Evolutionary conservation across 2,888 invertebrate genomes (phyloP).

Genomic region (Nematopogon swammerdamellus): DNA sequence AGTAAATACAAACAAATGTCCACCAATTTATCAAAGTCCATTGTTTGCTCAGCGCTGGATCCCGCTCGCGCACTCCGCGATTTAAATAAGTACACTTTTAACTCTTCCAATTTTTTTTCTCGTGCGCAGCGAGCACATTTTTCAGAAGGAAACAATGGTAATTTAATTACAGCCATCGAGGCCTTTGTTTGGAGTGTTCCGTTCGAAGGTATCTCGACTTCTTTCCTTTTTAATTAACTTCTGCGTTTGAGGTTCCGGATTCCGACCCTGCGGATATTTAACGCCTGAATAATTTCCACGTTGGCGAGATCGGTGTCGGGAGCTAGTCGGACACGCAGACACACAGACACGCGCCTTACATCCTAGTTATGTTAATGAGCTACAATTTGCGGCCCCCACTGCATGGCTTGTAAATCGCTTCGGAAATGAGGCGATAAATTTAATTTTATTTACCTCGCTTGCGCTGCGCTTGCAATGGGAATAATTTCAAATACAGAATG

Average conservation of each 20-base stretch:
- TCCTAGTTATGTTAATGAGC: too few species aligned
- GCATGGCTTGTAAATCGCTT: too few species aligned
- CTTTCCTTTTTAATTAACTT: neutral
- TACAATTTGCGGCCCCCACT: too few species aligned
- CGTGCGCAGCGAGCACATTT: neutral
- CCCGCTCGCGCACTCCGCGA: neutral
- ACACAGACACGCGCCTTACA: too few species aligned
- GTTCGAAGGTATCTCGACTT: neutral
- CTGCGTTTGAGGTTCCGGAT: neutral
- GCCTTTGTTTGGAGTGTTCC: neutral
- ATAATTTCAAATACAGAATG: too few species aligned
- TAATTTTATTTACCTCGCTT: too few species aligned
- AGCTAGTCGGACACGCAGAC: too few species aligned
- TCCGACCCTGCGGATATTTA: too few species aligned
- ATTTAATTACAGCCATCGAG: neutral
- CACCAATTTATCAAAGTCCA: neutral
- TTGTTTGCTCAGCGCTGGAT: neutral
- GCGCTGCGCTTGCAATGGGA: too few species aligned
- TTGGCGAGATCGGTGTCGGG: too few species aligned
- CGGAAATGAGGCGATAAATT: too few species aligned
- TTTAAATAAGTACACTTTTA: neutral
- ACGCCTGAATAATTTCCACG: too few species aligned
- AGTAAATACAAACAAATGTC: neutral
- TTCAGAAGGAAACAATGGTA: neutral
- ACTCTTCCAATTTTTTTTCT: neutral